Base-by-base conservation (phyloP, 2,888 invertebrate species). In the Melipona bicolor region DNA sequence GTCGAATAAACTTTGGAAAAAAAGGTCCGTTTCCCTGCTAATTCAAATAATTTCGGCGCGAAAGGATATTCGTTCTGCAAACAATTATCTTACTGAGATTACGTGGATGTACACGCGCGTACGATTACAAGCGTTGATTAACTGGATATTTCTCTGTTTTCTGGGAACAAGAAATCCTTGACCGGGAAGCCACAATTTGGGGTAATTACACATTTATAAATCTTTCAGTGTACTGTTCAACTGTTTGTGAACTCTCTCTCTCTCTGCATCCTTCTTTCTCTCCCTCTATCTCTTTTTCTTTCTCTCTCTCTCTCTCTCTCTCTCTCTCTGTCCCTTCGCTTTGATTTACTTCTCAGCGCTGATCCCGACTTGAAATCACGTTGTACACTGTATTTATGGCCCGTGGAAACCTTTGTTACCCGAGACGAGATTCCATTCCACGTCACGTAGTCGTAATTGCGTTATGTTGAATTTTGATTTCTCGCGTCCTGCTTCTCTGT, bases 171-270 rank as follows among this genome's bases (percentile, higher is more conserved):
- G 91, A 90, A 88, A 89, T 85, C 89, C 77, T 90, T 83, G 81
- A 72, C 64, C 83, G 91, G 88, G 87, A 92, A 91, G 88, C 83
- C 64, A 78, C 87, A 85, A 80, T 81, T 65, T 77, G 91, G 91
- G 93, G 93, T 93, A 93, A 93, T 86, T 92, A 92, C 88, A 90
- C 82, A 80, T 88, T 89, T 81, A 88, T 83, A 75, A 81, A 83
- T 77, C 83, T 88, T 88, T 88, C 86, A 76, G 70, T 87, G 85
- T 87, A 83, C 50, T 52, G 32, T 81, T 54, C 43, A 81, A 79
- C 67, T 78, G 61, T 86, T 84, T 56, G 74, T 67, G 61, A 80
- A 83, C 77, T 32, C 32, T 32, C 3, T 32, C 32, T 77, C 77
- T 86, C 70, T 84, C 72, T 85, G 87, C 84, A 89, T 83, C 62